Percentiles rank a stretch among this genome's conserved stretches.
Evolutionary conservation across 2,113 vertebrate species (phyloP).

Genomic region (Pionites leucogaster): DNA sequence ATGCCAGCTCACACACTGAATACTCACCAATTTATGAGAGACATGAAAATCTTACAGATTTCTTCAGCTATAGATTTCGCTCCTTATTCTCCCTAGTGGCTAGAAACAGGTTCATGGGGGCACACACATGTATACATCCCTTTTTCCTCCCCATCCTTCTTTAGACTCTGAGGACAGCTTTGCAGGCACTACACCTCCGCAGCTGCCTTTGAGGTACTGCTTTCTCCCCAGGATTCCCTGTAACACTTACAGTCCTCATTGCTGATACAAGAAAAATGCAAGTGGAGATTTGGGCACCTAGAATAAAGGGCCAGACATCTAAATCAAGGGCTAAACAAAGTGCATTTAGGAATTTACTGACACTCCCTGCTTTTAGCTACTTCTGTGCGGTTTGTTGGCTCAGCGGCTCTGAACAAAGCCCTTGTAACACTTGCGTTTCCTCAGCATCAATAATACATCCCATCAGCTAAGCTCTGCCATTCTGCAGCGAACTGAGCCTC

Average conservation of each 20-base stretch:
- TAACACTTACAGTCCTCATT: not conserved
- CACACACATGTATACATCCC: fast-evolving
- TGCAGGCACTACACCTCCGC: not conserved
- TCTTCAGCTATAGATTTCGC: not conserved
- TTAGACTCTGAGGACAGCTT: not conserved
- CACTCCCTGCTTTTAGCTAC: constrained; percentile 15
- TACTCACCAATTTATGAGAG: not conserved
- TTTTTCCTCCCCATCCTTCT: not conserved
- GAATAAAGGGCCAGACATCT: not conserved
- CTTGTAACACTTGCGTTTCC: not conserved
- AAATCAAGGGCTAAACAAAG: constrained; percentile 13
- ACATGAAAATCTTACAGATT: not conserved
- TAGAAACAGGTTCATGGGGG: not conserved
- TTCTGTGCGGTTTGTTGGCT: not conserved
- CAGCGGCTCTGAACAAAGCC: constrained; percentile 6
- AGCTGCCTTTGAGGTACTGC: not conserved
- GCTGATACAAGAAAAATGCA: not conserved
- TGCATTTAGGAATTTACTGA: not conserved
- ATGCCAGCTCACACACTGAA: not conserved
- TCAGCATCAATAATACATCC: not conserved
- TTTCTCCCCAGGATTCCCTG: not conserved
- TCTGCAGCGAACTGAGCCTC: not conserved
- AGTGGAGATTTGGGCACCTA: not conserved
- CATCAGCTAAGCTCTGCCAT: not conserved
- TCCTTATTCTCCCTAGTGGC: not conserved